Percentiles rank a stretch among this genome's conserved stretches.
Evolutionary conservation across 2,797 vertebrate genomes (phyloP).

Genomic region (Gadopsis bispinosus): DNA sequence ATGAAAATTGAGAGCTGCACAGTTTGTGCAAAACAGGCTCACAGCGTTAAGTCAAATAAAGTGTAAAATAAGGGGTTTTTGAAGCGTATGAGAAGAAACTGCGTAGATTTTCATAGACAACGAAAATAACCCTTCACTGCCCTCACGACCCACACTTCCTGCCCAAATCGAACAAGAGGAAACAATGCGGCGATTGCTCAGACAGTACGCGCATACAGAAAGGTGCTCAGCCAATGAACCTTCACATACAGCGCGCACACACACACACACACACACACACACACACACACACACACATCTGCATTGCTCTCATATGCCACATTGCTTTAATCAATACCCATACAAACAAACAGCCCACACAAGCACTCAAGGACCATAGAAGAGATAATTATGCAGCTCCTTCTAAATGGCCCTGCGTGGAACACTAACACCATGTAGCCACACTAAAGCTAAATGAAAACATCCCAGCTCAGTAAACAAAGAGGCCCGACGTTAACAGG

Average conservation of each 20-base stretch:
- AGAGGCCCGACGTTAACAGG: background rate
- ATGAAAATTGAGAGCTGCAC: no score
- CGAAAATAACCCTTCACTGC: background rate
- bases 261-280: background rate
- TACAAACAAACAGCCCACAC: slow-evolving; percentile 41
- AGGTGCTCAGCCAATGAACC: background rate
- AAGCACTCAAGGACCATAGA: slow-evolving; percentile 27
- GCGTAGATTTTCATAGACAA: background rate
- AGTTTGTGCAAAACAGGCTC: no score
- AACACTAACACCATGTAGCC: slow-evolving; percentile 10
- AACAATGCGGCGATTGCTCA: background rate
- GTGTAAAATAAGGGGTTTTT: background rate
- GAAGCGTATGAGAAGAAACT: background rate
- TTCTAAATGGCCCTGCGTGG: slow-evolving; percentile 25
- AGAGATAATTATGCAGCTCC: slow-evolving; percentile 33
- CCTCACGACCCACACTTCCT: background rate
- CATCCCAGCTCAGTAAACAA: slow-evolving; percentile 17
- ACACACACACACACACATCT: slow-evolving; percentile 8
- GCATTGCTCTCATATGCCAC: slow-evolving; percentile 17
- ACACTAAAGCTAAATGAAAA: slow-evolving; percentile 41
- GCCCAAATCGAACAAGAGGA: background rate
- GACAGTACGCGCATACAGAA: background rate
- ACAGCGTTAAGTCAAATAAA: no score
- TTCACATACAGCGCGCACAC: no score
- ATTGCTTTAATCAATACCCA: slow-evolving; percentile 39